These are phyloP conservation scores for Brachionus manjavacas DNA, from an alignment of 1,140 invertebrate species.

Conservation along the genomic window DNA sequence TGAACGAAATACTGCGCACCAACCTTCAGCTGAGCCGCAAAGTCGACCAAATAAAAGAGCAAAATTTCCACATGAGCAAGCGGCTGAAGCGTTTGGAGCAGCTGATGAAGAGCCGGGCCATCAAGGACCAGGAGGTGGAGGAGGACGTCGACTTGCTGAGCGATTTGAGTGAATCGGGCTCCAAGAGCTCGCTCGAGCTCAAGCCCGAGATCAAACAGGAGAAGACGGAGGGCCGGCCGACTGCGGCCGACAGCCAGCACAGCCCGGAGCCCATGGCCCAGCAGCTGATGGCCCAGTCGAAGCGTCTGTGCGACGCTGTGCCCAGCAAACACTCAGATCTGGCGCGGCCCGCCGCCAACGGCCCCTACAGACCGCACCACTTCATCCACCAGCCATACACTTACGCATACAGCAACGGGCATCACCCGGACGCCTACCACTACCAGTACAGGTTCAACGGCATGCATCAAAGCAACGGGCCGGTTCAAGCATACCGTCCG, in stretches of 20 bases:
- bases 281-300: background rate
- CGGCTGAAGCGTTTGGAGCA: background rate
- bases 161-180: background rate
- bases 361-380: background rate
- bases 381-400: background rate
- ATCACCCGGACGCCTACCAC: background rate
- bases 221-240: background rate
- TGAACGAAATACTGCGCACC: constrained; percentile 13
- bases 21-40: background rate
- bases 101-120: background rate
- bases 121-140: background rate
- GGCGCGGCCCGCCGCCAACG: background rate
- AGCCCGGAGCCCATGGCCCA: background rate
- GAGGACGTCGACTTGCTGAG: background rate
- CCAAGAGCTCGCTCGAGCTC: background rate
- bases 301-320: background rate
- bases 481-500: background rate
- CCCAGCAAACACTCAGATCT: background rate
- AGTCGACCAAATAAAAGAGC: background rate
- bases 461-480: background rate
- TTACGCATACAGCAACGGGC: background rate
- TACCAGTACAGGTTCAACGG: background rate
- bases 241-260: background rate
- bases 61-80: background rate
- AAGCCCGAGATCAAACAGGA: background rate